A percentile compares a stretch with the other conserved stretches of the same genome.
Evolutionary conservation across 1,140 invertebrate species (phyloP).

Genomic region (Aphidius ervi): DNA sequence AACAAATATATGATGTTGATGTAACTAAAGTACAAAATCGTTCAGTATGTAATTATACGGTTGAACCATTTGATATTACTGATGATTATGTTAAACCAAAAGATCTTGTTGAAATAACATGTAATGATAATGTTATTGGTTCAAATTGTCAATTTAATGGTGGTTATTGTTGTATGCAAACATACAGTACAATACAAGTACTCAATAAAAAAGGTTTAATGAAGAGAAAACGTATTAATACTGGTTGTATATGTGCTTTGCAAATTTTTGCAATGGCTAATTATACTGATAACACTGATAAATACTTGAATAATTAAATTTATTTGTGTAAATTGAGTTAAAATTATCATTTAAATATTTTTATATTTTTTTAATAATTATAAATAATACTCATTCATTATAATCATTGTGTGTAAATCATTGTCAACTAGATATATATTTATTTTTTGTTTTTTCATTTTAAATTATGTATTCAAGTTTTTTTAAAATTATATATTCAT

Average conservation of each 20-base stretch:
- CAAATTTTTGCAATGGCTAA: no score
- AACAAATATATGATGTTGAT: constrained; percentile 1
- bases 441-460: no score
- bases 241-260: background rate
- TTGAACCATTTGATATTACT: background rate
- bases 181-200: background rate
- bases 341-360: no score
- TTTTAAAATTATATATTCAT: no score
- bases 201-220: background rate
- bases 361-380: no score
- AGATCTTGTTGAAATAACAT: constrained; percentile 13
- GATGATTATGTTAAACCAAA: constrained; percentile 12
- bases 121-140: constrained; percentile 8
- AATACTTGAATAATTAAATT: no score
- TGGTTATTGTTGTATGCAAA: constrained; percentile 12
- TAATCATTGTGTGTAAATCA: no score
- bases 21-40: constrained; percentile 10
- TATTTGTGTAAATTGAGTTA: no score
- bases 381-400: no score
- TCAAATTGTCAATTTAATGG: background rate
- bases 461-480: no score
- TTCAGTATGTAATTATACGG: constrained; percentile 14
- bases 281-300: no score
- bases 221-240: background rate
- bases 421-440: no score